phyloP scores from a whole-genome alignment of 2,888 invertebrate genomes.

The Blera fallax region DNA sequence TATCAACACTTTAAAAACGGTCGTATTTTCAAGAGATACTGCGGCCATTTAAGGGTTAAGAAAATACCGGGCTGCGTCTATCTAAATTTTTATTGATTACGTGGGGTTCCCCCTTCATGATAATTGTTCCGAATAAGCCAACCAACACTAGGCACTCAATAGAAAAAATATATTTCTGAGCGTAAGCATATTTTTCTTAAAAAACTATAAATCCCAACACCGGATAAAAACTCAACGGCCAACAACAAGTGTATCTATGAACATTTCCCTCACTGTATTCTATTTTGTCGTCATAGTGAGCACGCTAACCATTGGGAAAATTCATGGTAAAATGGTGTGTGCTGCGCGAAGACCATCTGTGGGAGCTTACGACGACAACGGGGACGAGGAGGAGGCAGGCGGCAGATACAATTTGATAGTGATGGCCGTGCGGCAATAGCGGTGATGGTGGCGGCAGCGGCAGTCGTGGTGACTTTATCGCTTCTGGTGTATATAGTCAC shows the following conservation, averaged over 20 bases:
- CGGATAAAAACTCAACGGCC: too few species aligned
- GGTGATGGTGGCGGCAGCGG: constrained; percentile 6
- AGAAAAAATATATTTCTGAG: too few species aligned
- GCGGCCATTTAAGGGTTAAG: too few species aligned
- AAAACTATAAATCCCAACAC: too few species aligned
- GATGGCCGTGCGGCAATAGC: constrained; percentile 28
- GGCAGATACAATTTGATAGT: constrained; percentile 69
- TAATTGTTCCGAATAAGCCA: too few species aligned
- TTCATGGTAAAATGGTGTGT: constrained; percentile 43
- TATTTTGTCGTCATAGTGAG: constrained; percentile 55
- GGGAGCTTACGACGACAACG: constrained; percentile 56
- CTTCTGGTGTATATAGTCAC: constrained; percentile 61
- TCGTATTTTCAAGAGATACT: too few species aligned
- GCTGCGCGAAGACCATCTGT: constrained; percentile 70
- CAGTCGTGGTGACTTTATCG: constrained; percentile 53
- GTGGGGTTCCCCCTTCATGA: too few species aligned
- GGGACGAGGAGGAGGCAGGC: constrained; percentile 24
- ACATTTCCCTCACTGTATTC: constrained; percentile 32
- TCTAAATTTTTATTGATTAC: too few species aligned
- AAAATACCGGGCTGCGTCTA: too few species aligned
- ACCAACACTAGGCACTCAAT: too few species aligned
- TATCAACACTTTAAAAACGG: too few species aligned
- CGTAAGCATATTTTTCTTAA: too few species aligned
- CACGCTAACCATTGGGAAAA: constrained; percentile 52
- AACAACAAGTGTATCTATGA: not conserved